Base-by-base conservation (phyloP, 37 sponge, comb jelly and placozoan species). In the Tethya wilhelma region DNA sequence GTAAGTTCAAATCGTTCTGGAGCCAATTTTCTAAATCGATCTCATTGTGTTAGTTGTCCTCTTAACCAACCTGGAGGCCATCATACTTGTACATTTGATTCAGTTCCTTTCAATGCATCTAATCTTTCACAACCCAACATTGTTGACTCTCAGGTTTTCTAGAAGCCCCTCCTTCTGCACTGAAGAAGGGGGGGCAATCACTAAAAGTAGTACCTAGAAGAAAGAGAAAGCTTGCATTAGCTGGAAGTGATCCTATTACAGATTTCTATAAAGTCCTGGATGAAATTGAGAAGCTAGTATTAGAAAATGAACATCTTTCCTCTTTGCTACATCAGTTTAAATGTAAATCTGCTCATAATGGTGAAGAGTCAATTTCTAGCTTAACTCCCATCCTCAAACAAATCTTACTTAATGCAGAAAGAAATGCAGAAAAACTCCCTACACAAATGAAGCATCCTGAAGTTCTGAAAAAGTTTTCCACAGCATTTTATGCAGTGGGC, bases 401-500 rank as follows among this genome's bases (percentile, higher is more conserved):
- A 23, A 26, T 84, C 22, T 5, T 75, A 28, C 45, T 12, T 2
- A 84, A 75, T 84, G 78, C 85, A 17, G 71, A 66, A 40, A 74
- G 41, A 25, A 84, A 84, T 66, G 67, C 68, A 29, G 2, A 38
- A 34, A 44, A 53, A 37, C 67, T 63, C 23, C 75, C 64, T 26
- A 29, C 38, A 2, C 67, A 64, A 36, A 73, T 68, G 68, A 66
- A 26, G 63, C 79, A 78, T 71, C 30, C 63, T 22, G 73, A 78
- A 30, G 29, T 78, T 29, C 7, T 85, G 36, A 85, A 77, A 64
- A 85, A 85, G 37, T 87, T 87, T 74, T 20, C 70, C 17, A 80
- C 88, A 66, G 36, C 81, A 41, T 63, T 87, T 12, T 87, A 32
- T 80, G 74, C 43, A 23, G 76, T 41, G 88, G 88, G 2, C 75